A percentile compares a stretch with the other conserved stretches of the same genome.
These are phyloP conservation scores for Dallia pectoralis DNA, from an alignment of 2,797 vertebrate genomes.

Conservation along the genomic window DNA sequence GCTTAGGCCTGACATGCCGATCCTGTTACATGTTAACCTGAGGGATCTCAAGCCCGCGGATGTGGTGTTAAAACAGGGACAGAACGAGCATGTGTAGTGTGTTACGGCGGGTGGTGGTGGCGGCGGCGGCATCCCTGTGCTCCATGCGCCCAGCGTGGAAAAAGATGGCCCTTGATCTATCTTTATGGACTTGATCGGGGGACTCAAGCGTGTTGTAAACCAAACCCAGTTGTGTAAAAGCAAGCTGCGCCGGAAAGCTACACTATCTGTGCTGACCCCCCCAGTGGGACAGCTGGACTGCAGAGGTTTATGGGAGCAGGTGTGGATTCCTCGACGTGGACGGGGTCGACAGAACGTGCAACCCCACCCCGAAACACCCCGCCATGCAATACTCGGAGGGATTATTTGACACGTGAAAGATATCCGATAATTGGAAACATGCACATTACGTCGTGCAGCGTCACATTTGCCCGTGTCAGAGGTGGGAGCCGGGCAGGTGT, in stretches of 20 bases:
- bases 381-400: background rate
- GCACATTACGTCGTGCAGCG: background rate
- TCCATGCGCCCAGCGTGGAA: background rate
- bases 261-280: constrained; percentile 5
- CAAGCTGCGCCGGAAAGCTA: background rate
- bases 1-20: background rate
- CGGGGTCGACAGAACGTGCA: background rate
- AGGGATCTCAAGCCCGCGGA: background rate
- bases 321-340: background rate
- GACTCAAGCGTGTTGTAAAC: background rate
- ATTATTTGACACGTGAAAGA: background rate
- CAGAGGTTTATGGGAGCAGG: background rate
- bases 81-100: background rate
- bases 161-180: background rate
- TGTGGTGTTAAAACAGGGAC: background rate
- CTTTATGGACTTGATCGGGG: background rate
- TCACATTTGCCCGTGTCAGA: background rate
- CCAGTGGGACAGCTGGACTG: constrained; percentile 9
- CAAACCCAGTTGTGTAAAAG: background rate
- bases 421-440: background rate
- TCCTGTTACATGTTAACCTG: background rate
- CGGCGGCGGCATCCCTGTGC: background rate
- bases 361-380: background rate
- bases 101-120: background rate
- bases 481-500: background rate